These are phyloP conservation scores for Lithosia quadra DNA, from an alignment of 2,888 invertebrate species.

Conservation along the genomic window DNA sequence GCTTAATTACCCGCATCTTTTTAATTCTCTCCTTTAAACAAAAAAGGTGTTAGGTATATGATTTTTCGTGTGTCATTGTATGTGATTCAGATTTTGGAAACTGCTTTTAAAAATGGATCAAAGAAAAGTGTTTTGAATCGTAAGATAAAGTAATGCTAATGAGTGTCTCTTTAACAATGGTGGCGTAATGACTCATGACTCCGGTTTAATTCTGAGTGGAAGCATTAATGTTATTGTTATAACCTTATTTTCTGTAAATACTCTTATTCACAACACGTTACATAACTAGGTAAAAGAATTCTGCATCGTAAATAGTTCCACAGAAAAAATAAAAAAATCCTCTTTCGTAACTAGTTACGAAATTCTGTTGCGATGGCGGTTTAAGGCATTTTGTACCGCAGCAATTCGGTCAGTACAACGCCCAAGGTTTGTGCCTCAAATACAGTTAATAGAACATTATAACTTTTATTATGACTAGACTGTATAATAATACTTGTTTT, in stretches of 20 bases:
- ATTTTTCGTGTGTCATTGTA: background rate
- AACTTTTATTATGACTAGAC: too few relatives aligned
- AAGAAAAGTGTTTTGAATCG: background rate
- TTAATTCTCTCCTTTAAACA: background rate
- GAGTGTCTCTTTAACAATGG: slow-evolving; percentile 5
- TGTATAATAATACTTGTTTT: too few relatives aligned
- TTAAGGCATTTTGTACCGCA: background rate
- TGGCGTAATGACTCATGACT: background rate
- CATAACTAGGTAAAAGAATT: background rate
- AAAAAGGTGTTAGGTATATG: background rate
- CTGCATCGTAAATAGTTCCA: background rate
- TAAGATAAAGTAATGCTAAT: slow-evolving; percentile 3
- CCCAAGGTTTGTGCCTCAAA: too few relatives aligned
- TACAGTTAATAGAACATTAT: too few relatives aligned
- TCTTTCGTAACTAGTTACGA: background rate
- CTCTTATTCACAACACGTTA: too few relatives aligned
- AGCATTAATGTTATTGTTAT: background rate
- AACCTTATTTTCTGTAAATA: too few relatives aligned
- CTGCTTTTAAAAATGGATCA: background rate
- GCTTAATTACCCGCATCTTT: background rate
- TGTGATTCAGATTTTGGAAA: slow-evolving; percentile 8
- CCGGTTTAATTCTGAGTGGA: background rate
- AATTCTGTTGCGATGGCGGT: too few relatives aligned
- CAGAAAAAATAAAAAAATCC: background rate
- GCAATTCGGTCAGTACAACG: too few relatives aligned